These are phyloP conservation scores for Haemorhous mexicanus DNA, from an alignment of 2,113 vertebrate genomes.

Conservation along the genomic window DNA sequence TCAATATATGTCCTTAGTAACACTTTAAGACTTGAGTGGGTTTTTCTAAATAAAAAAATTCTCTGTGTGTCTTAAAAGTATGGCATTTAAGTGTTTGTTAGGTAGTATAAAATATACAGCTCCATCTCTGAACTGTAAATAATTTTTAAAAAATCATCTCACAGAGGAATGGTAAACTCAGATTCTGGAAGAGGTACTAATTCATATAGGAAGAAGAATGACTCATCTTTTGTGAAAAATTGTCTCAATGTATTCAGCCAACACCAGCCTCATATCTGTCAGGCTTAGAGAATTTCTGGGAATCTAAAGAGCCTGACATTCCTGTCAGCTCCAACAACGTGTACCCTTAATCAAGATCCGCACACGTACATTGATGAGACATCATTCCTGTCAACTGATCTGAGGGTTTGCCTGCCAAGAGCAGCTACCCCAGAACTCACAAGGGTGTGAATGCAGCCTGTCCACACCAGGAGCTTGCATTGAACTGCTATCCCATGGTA, in stretches of 20 bases:
- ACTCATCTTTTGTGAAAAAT: conserved; percentile 31
- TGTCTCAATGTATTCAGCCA: conserved; percentile 15
- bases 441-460: not conserved
- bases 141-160: not conserved
- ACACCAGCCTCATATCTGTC: not conserved
- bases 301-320: conserved; percentile 37
- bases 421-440: not conserved
- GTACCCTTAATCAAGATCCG: conserved; percentile 24
- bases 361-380: not conserved
- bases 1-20: not conserved
- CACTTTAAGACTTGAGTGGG: not conserved
- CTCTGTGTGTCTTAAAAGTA: not conserved
- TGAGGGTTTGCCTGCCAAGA: not conserved
- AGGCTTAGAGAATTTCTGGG: conserved; percentile 16
- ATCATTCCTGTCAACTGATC: conserved; percentile 32
- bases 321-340: not conserved
- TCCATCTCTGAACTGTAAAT: not conserved
- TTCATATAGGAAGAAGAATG: conserved; percentile 30
- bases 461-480: not conserved
- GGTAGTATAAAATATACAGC: not conserved
- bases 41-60: not conserved
- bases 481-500: not conserved
- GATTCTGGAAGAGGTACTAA: not conserved
- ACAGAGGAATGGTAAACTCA: not conserved
- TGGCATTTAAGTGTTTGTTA: not conserved